Percentiles rank a stretch among this genome's conserved stretches.
phyloP scores from a whole-genome alignment of 35 echinoderm and acorn worm genomes.

The Strongylocentrotus purpuratus region DNA sequence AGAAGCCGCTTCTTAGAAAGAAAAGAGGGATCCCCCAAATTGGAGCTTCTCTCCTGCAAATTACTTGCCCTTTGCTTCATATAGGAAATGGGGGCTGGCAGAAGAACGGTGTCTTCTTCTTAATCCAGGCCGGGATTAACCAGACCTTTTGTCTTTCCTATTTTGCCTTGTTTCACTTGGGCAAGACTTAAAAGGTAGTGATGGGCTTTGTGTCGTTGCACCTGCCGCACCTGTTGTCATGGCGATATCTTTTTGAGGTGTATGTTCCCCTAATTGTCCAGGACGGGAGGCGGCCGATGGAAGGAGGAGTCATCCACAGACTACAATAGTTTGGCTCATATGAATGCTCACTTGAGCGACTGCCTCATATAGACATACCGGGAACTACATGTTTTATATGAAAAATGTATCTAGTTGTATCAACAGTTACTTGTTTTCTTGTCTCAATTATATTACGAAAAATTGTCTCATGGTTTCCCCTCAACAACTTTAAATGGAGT shows the following conservation, averaged over 20 bases:
- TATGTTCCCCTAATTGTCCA: background rate
- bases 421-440: too few relatives aligned
- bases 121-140: background rate
- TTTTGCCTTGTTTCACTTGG: background rate
- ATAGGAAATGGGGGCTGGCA: background rate
- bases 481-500: too few relatives aligned
- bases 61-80: background rate
- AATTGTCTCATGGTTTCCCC: too few relatives aligned
- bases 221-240: background rate
- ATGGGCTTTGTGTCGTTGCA: background rate
- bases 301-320: background rate
- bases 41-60: background rate
- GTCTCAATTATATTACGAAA: too few relatives aligned
- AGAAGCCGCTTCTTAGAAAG: background rate
- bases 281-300: background rate
- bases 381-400: too few relatives aligned
- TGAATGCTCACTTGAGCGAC: background rate
- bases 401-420: too few relatives aligned
- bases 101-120: background rate
- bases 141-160: background rate
- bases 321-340: background rate
- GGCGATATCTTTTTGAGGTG: background rate
- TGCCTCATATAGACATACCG: too few relatives aligned
- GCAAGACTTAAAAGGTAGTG: background rate
- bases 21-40: background rate